Evolutionary conservation across 2,888 invertebrate species (phyloP), one percentile per base, ranked within the genome.

Genomic region (Podabrus alpinus): DNA sequence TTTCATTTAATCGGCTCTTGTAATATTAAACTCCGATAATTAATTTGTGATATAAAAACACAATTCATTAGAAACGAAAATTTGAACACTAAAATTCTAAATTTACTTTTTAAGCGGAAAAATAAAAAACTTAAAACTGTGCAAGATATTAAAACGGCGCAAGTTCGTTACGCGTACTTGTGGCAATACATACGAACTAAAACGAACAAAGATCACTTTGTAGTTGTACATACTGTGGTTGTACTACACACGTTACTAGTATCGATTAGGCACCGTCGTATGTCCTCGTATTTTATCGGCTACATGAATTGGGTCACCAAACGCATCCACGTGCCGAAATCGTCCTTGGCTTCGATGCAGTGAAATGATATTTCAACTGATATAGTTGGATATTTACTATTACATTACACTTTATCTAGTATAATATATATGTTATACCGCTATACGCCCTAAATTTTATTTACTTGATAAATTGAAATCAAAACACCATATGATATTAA

Each of bases 261-360:
- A 82, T 82, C 81, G 82, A 83, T 83, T 77, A 79, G 73, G 71
- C 69, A 24, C 45, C 73, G 62, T 83, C 82, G 82, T 78, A 61
- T 78, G 74, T 73, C 79, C 80, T 81, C 83, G 83, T 79, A 79
- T 66, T 71, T 75, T 75, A 76, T 77, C 82, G 82, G 76, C 64
- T 68, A 67, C 24, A 61, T 68, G 76, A 83, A 81, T 77, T 83
- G 74, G 83, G 83, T 83, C 83, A 83, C 80, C 81, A 82, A 81
- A 82, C 82, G 79, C 81, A 81, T 82, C 81, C 83, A 83, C 83
- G 82, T 83, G 83, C 82, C 82, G 78, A 76, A 76, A 77, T 78
- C 82, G 83, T 80, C 83, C 83, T 83, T 83, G 83, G 83, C 81
- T 83, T 80, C 82, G 80, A 82, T 83, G 77, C 77, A 73, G 73